phyloP scores from a whole-genome alignment of 2,797 vertebrate species.

The Neoniphon sammara region DNA sequence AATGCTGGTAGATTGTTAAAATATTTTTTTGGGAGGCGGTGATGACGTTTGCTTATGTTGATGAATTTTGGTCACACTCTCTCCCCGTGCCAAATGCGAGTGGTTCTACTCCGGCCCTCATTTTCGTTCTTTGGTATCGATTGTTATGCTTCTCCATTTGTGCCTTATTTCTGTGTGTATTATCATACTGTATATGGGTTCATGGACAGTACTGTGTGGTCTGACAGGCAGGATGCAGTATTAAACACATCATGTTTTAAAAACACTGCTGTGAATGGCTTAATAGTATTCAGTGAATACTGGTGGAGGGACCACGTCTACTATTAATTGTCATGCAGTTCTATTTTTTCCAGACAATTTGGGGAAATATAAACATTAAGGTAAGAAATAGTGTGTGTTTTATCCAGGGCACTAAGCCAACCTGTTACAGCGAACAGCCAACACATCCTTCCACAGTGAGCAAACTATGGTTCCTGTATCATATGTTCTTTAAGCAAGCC shows the following conservation, averaged over 20 bases:
- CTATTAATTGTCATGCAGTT: constrained; percentile 42
- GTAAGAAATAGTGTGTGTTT: constrained; percentile 42
- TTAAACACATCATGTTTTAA: constrained; percentile 61
- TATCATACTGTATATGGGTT: constrained; percentile 66
- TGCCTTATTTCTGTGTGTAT: constrained; percentile 84
- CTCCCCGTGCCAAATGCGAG: constrained; percentile 77
- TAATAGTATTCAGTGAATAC: constrained; percentile 19
- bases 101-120: constrained; percentile 38
- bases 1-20: constrained; percentile 35
- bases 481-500: constrained; percentile 81
- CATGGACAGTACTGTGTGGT: constrained; percentile 58
- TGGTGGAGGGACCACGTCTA: constrained; percentile 62
- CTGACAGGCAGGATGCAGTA: constrained; percentile 67
- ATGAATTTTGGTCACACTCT: constrained; percentile 43
- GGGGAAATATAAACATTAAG: constrained; percentile 24
- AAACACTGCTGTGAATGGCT: constrained; percentile 40
- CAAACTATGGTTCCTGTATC: constrained; percentile 71
- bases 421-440: constrained; percentile 63
- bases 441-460: constrained; percentile 62
- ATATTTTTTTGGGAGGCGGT: constrained; percentile 33
- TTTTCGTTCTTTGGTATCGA: constrained; percentile 12
- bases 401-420: constrained; percentile 43
- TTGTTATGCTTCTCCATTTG: constrained; percentile 75
- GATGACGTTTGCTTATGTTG: constrained; percentile 43
- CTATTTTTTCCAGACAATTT: constrained; percentile 42